Base-by-base conservation (phyloP, 1,140 invertebrate species). In the Wiebesia pumilae region DNA sequence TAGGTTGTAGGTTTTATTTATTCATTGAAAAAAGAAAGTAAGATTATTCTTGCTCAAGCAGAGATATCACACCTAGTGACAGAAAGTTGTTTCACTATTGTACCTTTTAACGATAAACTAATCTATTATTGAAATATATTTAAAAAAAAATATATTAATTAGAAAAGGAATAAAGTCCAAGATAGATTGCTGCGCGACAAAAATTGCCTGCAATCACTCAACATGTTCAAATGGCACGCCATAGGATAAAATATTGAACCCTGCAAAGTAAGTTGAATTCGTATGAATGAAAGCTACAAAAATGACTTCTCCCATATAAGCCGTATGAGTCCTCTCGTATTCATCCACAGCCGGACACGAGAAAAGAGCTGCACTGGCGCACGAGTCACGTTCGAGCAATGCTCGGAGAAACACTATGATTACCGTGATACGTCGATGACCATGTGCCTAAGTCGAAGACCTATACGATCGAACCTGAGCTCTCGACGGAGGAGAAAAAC, bases 321-420 rank as follows among this genome's bases (percentile, higher is more conserved):
- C 47, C 40, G 14, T 30, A 6, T 38, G 62, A 47, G 35, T 69
- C 35, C 35, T 35, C 62, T 69, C 21, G 33, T 62, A 80, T 80
- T 80, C 47, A 43, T 12, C 51, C 0, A 79, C 14, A 4, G 40
- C n/a, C 47, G 71, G 7, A 24, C 4, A n/a, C 10, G 69, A 62
- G n/a, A 84, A 33, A 47, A 43, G n/a, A 84, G 14, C 54, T n/a
- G n/a, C 3, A n/a, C 62, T 54, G 47, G 84, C 51, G 80, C 38
- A 62, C 78, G 87, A 90, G 91, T 92, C 92, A 92, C 92, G 92
- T 93, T 87, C 89, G 88, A 89, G 89, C 91, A 90, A 92, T 91
- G 90, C 90, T 84, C 82, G 27, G 88, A 83, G 90, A 90, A 93
- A 90, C 89, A 93, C 92, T 92, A 91, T 93, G 89, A 93, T 92